Evolutionary conservation across 2,888 invertebrate genomes (phyloP).

Genomic region (Laspeyria flexula): DNA sequence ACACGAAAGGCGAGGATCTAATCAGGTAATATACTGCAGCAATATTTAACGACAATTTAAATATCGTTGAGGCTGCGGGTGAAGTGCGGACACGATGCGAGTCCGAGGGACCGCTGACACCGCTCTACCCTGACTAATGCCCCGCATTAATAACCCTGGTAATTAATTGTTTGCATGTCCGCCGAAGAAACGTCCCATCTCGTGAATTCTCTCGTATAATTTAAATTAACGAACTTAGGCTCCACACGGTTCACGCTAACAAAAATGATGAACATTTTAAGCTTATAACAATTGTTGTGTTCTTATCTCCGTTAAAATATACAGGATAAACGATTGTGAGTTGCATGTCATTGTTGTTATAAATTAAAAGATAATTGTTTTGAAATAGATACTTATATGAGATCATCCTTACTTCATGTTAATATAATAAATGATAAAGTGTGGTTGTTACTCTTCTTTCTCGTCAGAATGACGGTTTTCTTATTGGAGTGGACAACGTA

Average conservation of each 20-base stretch:
- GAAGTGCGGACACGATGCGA: constrained; percentile 51
- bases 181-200: constrained; percentile 76
- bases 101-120: constrained; percentile 72
- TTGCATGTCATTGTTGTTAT: not conserved
- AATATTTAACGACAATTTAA: constrained; percentile 47
- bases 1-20: constrained; percentile 31
- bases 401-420: too few relatives aligned
- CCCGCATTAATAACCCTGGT: constrained; percentile 82
- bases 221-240: constrained; percentile 66
- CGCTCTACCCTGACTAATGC: constrained; percentile 79
- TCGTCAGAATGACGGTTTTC: too few relatives aligned
- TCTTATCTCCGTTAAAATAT: constrained; percentile 15
- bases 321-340: constrained; percentile 1
- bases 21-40: constrained; percentile 41
- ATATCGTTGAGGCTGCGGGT: constrained; percentile 39
- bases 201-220: constrained; percentile 70
- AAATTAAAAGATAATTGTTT: not conserved
- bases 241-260: constrained; percentile 39
- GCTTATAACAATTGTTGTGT: constrained; percentile 20
- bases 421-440: too few relatives aligned
- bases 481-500: too few relatives aligned
- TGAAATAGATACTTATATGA: too few relatives aligned
- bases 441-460: too few relatives aligned
- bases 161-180: constrained; percentile 86
- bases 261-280: constrained; percentile 32